Conservation (phyloP, 1,140 invertebrate genomes). For the Nymphalis io region DNA sequence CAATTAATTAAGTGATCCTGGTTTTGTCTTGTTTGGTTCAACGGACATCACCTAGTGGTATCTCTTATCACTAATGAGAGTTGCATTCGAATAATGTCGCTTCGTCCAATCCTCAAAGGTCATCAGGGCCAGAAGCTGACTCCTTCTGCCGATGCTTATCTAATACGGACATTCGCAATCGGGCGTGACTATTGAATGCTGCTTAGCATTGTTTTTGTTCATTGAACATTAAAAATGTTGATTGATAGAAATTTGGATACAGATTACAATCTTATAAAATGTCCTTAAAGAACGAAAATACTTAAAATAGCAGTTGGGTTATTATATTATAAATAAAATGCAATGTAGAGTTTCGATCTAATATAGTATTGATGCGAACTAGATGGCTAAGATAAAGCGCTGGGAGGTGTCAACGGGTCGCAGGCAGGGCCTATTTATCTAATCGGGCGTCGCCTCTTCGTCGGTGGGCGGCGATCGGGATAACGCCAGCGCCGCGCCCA, state of each 20-base stretch:
- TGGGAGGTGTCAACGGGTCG: conserved; percentile 39
- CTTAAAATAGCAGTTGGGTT: background rate
- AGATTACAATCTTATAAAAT: background rate
- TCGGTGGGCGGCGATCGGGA: conserved; percentile 75
- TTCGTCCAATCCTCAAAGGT: conserved; percentile 42
- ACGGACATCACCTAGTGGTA: background rate
- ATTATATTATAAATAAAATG: background rate
- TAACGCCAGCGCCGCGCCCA: conserved; percentile 71
- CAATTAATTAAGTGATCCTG: conserved; percentile 63
- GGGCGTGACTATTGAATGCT: conserved; percentile 16
- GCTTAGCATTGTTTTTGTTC: conserved; percentile 6
- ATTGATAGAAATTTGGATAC: background rate
- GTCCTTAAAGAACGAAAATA: background rate
- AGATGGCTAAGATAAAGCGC: conserved; percentile 28
- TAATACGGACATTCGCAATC: conserved; percentile 25
- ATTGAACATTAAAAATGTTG: background rate
- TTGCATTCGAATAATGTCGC: conserved; percentile 7
- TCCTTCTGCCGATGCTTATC: conserved; percentile 43
- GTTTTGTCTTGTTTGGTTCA: conserved; percentile 23
- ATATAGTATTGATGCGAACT: conserved; percentile 2
- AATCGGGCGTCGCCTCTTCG: conserved; percentile 69
- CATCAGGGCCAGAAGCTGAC: conserved; percentile 41
- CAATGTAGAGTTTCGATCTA: background rate
- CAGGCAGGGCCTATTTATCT: conserved; percentile 62
- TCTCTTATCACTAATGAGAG: conserved; percentile 10